Evolutionary conservation across 1,140 invertebrate genomes (phyloP).

Genomic region (Drosophila grimshawi): DNA sequence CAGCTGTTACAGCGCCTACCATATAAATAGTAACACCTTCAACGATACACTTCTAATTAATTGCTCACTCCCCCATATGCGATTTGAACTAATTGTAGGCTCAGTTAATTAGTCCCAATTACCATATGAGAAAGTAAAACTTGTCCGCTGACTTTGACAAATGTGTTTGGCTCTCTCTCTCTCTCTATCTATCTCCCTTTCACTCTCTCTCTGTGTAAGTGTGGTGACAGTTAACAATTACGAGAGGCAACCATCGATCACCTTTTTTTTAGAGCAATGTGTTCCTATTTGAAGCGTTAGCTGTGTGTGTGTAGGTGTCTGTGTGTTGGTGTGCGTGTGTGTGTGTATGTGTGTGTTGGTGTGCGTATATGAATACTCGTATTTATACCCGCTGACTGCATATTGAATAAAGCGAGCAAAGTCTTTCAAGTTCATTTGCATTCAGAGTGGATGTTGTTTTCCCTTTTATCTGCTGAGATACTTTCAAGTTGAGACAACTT

Average conservation of each 20-base stretch:
- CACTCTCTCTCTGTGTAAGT: neutral
- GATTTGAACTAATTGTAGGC: constrained; percentile 53
- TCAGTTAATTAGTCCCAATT: constrained; percentile 63
- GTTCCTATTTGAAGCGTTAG: constrained; percentile 24
- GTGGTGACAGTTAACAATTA: constrained; percentile 62
- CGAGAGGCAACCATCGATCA: constrained; percentile 59
- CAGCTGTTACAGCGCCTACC: neutral
- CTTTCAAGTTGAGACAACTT: constrained; percentile 30
- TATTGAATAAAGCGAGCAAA: constrained; percentile 21
- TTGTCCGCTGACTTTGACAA: constrained; percentile 63
- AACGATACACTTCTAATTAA: neutral
- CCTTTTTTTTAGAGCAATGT: constrained; percentile 22
- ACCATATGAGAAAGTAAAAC: constrained; percentile 41
- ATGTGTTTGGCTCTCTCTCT: constrained; percentile 26
- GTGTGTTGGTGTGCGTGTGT: constrained; percentile 7
- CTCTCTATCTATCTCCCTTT: no score
- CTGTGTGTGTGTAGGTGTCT: constrained; percentile 10
- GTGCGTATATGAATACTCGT: constrained; percentile 1
- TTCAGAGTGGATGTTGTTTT: constrained; percentile 5
- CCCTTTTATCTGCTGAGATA: constrained; percentile 18
- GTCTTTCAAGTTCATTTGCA: constrained; percentile 57
- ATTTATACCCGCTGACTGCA: neutral
- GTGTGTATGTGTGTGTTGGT: neutral
- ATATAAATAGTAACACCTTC: neutral
- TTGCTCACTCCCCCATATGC: constrained; percentile 3